Conservation (phyloP, 2,797 vertebrate genomes). For the Chaunax sp. region DNA sequence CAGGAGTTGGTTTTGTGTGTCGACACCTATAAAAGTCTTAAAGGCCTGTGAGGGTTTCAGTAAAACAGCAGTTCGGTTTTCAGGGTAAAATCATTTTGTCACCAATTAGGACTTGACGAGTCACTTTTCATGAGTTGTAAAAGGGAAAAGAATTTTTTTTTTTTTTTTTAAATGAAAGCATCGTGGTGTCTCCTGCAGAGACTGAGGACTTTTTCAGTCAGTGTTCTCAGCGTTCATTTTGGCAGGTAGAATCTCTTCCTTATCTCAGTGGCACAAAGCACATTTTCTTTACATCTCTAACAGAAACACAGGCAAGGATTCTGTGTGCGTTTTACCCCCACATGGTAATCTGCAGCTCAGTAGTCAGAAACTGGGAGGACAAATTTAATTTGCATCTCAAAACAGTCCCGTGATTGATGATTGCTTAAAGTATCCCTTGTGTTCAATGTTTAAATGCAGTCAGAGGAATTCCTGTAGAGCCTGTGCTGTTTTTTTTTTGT, state of each 20-base stretch:
- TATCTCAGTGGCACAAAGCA: conserved; percentile 21
- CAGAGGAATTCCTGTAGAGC: conserved; percentile 25
- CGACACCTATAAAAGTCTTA: conserved; percentile 47
- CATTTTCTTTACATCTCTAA: conserved; percentile 17
- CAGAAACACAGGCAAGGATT: conserved; percentile 1
- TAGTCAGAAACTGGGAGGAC: conserved; percentile 27
- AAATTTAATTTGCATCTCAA: conserved; percentile 45
- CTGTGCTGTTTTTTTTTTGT: neutral
- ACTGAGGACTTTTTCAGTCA: conserved; percentile 20
- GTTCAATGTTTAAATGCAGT: conserved; percentile 36
- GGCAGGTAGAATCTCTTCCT: conserved; percentile 9
- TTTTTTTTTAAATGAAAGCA: conserved; percentile 15
- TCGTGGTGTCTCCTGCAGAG: conserved; percentile 18
- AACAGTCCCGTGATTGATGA: conserved; percentile 26
- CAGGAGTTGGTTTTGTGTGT: conserved; percentile 31
- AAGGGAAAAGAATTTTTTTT: conserved; percentile 20
- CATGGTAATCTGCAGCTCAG: neutral
- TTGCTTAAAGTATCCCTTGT: conserved; percentile 27
- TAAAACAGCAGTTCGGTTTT: conserved; percentile 37
- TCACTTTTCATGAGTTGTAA: conserved; percentile 30
- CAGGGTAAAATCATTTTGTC: conserved; percentile 48
- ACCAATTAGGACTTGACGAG: conserved; percentile 54
- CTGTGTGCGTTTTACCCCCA: conserved; percentile 11
- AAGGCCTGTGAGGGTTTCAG: conserved; percentile 27
- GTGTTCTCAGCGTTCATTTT: conserved; percentile 34